Evolutionary conservation across 2,113 vertebrate genomes (phyloP).

Genomic region (Oriolus oriolus): DNA sequence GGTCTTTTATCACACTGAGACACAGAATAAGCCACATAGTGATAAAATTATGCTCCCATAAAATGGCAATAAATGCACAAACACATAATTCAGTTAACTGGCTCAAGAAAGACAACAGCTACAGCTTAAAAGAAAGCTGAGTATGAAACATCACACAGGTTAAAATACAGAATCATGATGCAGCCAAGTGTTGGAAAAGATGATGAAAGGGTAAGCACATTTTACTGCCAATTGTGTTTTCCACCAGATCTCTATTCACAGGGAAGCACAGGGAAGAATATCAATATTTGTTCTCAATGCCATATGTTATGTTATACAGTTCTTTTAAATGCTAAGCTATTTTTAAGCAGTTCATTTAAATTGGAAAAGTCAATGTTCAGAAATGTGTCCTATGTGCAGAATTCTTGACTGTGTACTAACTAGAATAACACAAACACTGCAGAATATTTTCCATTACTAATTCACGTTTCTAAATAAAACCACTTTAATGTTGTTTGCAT

Average conservation of each 20-base stretch:
- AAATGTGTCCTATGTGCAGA: neutral
- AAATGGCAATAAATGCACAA: neutral
- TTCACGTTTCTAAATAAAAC: slow-evolving; percentile 36
- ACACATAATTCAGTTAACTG: neutral
- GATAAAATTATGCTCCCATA: neutral
- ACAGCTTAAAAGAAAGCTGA: neutral
- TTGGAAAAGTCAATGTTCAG: neutral
- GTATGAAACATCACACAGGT: neutral
- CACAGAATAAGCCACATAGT: neutral
- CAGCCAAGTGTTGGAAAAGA: neutral
- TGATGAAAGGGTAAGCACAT: neutral
- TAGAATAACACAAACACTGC: neutral
- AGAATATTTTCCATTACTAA: slow-evolving; percentile 30
- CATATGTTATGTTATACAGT: neutral
- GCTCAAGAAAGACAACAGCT: neutral
- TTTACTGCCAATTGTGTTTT: slow-evolving; percentile 6
- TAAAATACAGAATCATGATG: neutral
- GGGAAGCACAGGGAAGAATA: neutral
- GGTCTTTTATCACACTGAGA: neutral
- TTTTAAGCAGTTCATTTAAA: slow-evolving; percentile 29
- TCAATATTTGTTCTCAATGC: slow-evolving; percentile 21
- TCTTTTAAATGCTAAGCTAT: slow-evolving; percentile 21
- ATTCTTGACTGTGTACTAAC: slow-evolving; percentile 7
- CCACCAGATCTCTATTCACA: neutral
- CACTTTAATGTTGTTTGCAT: neutral